Evolutionary conservation across 2,888 invertebrate species (phyloP).

Genomic region (Mystacides longicornis): DNA sequence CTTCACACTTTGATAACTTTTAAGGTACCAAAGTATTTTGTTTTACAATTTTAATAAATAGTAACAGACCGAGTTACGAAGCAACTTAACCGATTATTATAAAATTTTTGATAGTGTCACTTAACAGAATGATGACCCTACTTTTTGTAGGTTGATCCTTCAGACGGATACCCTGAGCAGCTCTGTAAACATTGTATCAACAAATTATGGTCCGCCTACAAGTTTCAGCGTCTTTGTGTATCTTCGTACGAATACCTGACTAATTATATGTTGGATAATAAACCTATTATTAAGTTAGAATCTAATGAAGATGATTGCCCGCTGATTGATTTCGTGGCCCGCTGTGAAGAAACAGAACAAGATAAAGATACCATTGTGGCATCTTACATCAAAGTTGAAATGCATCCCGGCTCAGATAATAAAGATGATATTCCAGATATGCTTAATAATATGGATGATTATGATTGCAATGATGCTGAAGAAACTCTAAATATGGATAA

Average conservation of each 20-base stretch:
- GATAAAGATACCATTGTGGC: conserved; percentile 2
- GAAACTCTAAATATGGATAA: background rate
- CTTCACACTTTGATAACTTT: background rate
- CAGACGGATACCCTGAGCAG: conserved; percentile 20
- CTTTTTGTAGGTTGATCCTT: conserved; percentile 14
- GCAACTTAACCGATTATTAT: too few relatives aligned
- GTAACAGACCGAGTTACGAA: too few relatives aligned
- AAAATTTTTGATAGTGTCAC: too few relatives aligned
- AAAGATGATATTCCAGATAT: background rate
- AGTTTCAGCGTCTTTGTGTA: conserved; percentile 21
- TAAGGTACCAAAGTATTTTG: too few relatives aligned
- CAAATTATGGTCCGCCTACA: conserved; percentile 23
- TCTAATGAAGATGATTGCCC: conserved; percentile 10
- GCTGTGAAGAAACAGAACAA: background rate
- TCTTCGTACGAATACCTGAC: conserved; percentile 12
- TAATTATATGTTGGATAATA: conserved; percentile 6
- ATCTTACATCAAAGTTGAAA: conserved; percentile 1
- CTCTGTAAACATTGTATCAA: conserved; percentile 21
- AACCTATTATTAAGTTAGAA: conserved; percentile 8
- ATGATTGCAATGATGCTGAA: background rate
- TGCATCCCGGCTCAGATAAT: background rate
- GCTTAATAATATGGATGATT: background rate
- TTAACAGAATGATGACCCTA: too few relatives aligned
- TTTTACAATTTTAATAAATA: too few relatives aligned
- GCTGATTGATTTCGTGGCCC: background rate